phyloP scores from a whole-genome alignment of 2,797 vertebrate species.

The Cirrhinus molitorella region DNA sequence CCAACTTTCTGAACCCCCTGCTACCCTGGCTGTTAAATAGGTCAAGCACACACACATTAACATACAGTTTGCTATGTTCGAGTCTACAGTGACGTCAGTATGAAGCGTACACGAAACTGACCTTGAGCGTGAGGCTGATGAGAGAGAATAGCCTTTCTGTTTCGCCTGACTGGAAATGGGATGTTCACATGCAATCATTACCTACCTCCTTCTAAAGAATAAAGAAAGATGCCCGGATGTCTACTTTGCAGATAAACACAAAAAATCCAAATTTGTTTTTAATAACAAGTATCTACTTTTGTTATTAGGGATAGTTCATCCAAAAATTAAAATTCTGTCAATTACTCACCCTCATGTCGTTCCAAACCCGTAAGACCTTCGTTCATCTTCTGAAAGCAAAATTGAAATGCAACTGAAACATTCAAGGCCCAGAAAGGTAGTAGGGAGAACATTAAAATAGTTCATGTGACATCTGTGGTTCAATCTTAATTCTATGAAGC shows the following conservation, averaged over 20 bases:
- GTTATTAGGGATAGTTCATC: too few species aligned
- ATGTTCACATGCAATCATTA: conserved; percentile 61
- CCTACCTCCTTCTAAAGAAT: conserved; percentile 41
- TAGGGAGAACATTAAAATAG: too few species aligned
- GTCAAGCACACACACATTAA: conserved; percentile 54
- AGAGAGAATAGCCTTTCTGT: conserved; percentile 62
- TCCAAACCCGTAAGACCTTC: too few species aligned
- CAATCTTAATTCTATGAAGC: too few species aligned
- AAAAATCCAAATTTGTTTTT: neutral
- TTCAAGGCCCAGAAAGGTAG: too few species aligned
- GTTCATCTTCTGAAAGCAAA: too few species aligned
- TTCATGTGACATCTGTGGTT: too few species aligned
- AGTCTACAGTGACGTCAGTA: conserved; percentile 57
- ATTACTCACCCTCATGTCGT: too few species aligned
- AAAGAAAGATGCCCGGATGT: conserved; percentile 44
- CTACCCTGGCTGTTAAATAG: conserved; percentile 52
- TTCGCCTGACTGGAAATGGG: conserved; percentile 59
- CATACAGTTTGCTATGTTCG: conserved; percentile 14
- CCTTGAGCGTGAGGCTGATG: conserved; percentile 59
- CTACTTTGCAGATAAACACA: conserved; percentile 49
- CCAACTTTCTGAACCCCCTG: conserved; percentile 31
- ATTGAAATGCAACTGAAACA: too few species aligned
- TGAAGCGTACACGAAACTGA: conserved; percentile 62
- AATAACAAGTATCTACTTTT: neutral
- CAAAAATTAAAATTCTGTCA: too few species aligned